Percentiles rank a stretch among this genome's conserved stretches.
Conservation (phyloP, 2,888 invertebrate genomes). For the Trichogramma dendrolimi region DNA sequence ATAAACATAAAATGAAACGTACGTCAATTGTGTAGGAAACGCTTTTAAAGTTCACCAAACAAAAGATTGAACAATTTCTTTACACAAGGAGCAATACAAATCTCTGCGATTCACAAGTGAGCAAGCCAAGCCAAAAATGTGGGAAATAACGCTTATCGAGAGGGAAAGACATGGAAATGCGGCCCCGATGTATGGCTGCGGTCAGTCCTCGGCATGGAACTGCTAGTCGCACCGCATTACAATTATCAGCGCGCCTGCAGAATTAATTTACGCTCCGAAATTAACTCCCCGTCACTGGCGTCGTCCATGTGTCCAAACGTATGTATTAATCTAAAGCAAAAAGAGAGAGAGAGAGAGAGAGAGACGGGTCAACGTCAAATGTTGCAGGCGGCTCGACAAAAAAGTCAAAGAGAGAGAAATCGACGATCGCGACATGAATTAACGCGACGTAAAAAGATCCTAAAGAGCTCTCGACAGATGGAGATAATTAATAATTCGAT, state of each 20-base stretch:
- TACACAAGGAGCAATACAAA: no score
- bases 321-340: background rate
- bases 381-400: slow-evolving; percentile 39
- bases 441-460: slow-evolving; percentile 31
- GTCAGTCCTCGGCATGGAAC: no score
- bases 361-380: slow-evolving; percentile 12
- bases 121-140: no score
- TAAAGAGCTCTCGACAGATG: background rate
- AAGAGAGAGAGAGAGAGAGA: background rate
- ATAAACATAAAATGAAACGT: no score
- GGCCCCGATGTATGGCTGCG: no score
- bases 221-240: slow-evolving; percentile 17
- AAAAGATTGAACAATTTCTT: no score
- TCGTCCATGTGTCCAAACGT: background rate
- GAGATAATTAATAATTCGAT: slow-evolving; percentile 50
- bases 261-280: slow-evolving; percentile 24
- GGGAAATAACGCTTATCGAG: no score
- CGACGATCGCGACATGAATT: slow-evolving; percentile 28
- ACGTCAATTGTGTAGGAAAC: no score
- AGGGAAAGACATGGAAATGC: no score
- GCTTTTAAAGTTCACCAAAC: no score
- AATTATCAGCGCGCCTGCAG: slow-evolving; percentile 29
- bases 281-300: slow-evolving; percentile 1
- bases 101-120: no score
- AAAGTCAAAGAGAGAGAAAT: slow-evolving; percentile 41